phyloP scores from a whole-genome alignment of 2,888 invertebrate genomes.

The Autographa gamma region DNA sequence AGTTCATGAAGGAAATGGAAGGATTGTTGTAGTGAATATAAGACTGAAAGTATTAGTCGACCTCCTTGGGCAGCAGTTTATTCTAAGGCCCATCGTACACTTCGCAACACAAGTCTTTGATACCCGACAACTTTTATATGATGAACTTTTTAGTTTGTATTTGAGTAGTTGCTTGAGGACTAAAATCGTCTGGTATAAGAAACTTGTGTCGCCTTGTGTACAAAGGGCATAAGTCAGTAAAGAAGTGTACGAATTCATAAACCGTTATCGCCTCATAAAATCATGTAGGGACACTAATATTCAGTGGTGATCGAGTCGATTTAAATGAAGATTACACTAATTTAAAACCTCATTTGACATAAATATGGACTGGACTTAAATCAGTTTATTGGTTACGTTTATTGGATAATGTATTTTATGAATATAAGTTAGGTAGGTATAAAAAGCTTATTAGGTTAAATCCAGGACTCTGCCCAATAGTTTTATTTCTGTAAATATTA shows the following conservation, averaged over 20 bases:
- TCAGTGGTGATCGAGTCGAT: background rate
- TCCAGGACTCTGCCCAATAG: background rate
- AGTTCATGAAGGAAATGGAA: slow-evolving; percentile 99
- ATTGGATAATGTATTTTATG: too few relatives aligned
- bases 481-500: slow-evolving; percentile 47
- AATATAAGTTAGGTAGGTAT: background rate
- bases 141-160: too few relatives aligned
- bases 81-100: too few relatives aligned
- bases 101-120: too few relatives aligned
- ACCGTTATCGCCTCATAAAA: background rate
- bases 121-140: too few relatives aligned
- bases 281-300: background rate
- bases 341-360: background rate
- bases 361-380: background rate
- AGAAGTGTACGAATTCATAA: background rate
- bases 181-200: too few relatives aligned
- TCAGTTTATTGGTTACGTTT: background rate
- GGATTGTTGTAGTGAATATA: slow-evolving; percentile 92
- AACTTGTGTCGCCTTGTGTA: too few relatives aligned
- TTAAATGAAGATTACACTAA: background rate
- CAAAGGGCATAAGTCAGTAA: too few relatives aligned
- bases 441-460: background rate
- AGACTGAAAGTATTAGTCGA: slow-evolving; percentile 22
- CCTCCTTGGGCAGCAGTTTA: background rate
- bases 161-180: too few relatives aligned